Evolutionary conservation across 2,888 invertebrate species (phyloP).

Genomic region (Neoascia interrupta): DNA sequence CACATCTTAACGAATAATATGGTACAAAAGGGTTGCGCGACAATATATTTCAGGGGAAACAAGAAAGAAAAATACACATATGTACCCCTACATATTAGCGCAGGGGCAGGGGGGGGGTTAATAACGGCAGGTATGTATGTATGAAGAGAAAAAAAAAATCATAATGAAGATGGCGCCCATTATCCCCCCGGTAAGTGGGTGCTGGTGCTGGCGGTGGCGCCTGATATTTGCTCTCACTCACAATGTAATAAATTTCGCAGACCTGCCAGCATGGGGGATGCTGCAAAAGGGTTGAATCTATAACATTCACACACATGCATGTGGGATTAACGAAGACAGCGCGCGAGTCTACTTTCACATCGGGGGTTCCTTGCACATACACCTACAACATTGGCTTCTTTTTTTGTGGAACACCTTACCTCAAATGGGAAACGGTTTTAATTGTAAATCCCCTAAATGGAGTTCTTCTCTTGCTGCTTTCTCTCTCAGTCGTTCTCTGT

Average conservation of each 20-base stretch:
- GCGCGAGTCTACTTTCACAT: neutral
- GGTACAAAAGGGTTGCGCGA: constrained; percentile 47
- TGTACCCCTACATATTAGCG: no score
- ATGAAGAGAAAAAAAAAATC: constrained; percentile 12
- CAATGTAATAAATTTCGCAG: no score
- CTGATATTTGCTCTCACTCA: no score
- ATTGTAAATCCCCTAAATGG: constrained; percentile 29
- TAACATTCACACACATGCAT: neutral
- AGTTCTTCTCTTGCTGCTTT: constrained; percentile 2
- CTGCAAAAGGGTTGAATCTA: constrained; percentile 40
- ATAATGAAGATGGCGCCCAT: constrained; percentile 58
- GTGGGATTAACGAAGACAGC: neutral
- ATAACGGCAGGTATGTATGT: constrained; percentile 22
- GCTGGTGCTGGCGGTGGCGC: constrained; percentile 1
- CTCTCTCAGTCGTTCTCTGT: neutral
- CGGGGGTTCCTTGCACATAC: neutral
- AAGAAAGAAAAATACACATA: constrained; percentile 16
- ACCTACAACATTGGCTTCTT: neutral
- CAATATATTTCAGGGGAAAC: constrained; percentile 47
- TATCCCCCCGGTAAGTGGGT: constrained; percentile 12
- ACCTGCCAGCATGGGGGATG: no score
- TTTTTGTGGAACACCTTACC: neutral
- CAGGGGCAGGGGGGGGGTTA: neutral
- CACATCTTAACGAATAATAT: constrained; percentile 26
- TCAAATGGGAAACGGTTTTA: constrained; percentile 26